These are phyloP conservation scores for Dendroctonus valens DNA, from an alignment of 1,140 invertebrate genomes.

Conservation along the genomic window DNA sequence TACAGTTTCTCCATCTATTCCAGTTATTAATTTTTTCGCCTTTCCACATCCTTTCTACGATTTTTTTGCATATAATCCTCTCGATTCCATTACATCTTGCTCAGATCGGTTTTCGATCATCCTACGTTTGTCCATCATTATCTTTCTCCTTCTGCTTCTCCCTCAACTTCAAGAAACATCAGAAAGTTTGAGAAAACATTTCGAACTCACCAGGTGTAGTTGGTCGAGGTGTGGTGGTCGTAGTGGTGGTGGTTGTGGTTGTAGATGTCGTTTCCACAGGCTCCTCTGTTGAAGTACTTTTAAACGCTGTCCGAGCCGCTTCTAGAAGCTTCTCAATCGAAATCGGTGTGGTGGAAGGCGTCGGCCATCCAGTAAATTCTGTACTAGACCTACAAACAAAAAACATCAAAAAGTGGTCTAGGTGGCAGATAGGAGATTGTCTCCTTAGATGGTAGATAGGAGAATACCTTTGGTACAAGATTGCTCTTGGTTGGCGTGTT, in stretches of 20 bases:
- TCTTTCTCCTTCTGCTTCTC: too few relatives aligned
- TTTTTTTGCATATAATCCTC: too few relatives aligned
- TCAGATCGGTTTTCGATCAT: too few relatives aligned
- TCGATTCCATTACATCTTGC: too few relatives aligned
- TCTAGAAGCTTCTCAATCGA: slow-evolving; percentile 78
- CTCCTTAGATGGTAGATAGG: neutral
- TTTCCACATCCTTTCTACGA: too few relatives aligned
- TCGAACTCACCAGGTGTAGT: slow-evolving; percentile 78
- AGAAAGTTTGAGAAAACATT: slow-evolving; percentile 24
- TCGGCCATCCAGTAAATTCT: slow-evolving; percentile 86
- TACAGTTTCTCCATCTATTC: too few relatives aligned
- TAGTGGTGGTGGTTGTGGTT: slow-evolving; percentile 74
- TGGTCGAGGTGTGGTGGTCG: slow-evolving; percentile 66
- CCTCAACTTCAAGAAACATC: too few relatives aligned
- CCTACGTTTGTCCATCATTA: too few relatives aligned
- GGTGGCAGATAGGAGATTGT: neutral
- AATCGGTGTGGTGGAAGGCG: slow-evolving; percentile 77
- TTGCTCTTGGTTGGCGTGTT: neutral
- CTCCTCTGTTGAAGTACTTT: slow-evolving; percentile 51
- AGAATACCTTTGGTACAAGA: neutral
- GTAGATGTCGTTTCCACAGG: slow-evolving; percentile 60
- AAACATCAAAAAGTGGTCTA: too few relatives aligned
- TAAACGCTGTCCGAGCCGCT: slow-evolving; percentile 65
- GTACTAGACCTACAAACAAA: slow-evolving; percentile 68
- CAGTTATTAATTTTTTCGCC: too few relatives aligned